Conservation (phyloP, 2,797 vertebrate genomes). For the Hapalemur alaotrensis region DNA sequence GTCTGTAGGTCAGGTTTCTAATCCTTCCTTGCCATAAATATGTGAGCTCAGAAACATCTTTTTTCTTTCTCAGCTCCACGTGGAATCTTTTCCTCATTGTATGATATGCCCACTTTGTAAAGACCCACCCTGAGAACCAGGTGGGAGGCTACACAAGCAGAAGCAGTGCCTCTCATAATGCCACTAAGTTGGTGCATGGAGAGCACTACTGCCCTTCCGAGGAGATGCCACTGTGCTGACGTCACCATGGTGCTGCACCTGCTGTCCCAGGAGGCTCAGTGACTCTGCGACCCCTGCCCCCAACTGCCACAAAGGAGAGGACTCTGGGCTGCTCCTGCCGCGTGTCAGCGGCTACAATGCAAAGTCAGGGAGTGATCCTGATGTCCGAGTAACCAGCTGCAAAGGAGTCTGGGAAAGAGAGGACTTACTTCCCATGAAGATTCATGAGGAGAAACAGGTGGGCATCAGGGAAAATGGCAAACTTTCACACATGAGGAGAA, state of each 20-base stretch:
- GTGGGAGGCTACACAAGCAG: background rate
- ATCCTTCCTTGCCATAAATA: background rate
- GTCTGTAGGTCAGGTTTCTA: background rate
- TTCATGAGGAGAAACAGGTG: background rate
- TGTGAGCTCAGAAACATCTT: background rate
- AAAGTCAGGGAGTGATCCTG: too few relatives aligned
- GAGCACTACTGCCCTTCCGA: too few relatives aligned
- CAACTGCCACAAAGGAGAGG: background rate
- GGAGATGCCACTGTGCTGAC: background rate
- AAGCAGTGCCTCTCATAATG: too few relatives aligned
- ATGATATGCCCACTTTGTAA: background rate
- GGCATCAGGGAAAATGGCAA: background rate
- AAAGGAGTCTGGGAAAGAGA: background rate
- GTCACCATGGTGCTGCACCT: rapidly evolving
- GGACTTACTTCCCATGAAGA: background rate
- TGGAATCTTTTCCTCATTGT: background rate
- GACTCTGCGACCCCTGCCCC: too few relatives aligned
- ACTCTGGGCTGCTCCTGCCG: rapidly evolving
- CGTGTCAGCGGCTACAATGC: background rate
- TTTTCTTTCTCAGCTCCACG: rapidly evolving
- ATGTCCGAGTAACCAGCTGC: background rate
- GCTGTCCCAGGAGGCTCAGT: too few relatives aligned
- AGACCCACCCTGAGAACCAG: background rate
- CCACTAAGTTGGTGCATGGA: background rate
- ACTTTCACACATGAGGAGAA: background rate